A percentile compares a stretch with the other conserved stretches of the same genome.
Evolutionary conservation across 2,113 vertebrate genomes (phyloP).

Genomic region (Engraulis encrasicolus): DNA sequence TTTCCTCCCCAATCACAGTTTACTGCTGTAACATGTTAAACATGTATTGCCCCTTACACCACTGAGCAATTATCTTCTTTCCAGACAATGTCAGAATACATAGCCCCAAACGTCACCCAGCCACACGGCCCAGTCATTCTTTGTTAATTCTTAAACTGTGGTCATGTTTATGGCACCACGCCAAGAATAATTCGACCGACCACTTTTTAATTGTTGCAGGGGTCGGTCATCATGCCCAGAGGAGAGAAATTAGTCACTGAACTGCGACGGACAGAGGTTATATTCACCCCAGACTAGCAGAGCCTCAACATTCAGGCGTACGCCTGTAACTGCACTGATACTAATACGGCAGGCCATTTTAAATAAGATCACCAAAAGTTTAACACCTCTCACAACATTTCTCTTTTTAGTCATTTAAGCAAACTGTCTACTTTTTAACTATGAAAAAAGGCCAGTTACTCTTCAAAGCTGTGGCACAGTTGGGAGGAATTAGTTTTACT

Average conservation of each 20-base stretch:
- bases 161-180: constrained; percentile 59
- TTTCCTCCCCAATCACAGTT: background rate
- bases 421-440: background rate
- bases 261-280: constrained; percentile 53
- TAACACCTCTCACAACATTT: background rate
- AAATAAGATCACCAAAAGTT: background rate
- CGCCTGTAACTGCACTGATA: background rate
- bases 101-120: background rate
- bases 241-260: constrained; percentile 64
- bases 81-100: background rate
- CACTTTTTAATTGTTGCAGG: constrained; percentile 68
- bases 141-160: constrained; percentile 47
- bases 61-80: background rate
- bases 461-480: background rate
- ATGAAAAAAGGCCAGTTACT: background rate
- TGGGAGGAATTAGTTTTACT: background rate
- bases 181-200: constrained; percentile 68
- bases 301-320: background rate
- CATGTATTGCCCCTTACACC: background rate
- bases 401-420: background rate
- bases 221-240: constrained; percentile 58
- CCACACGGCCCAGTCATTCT: background rate
- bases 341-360: background rate
- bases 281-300: constrained; percentile 48
- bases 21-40: background rate